Percentiles rank a stretch among this genome's conserved stretches.
phyloP scores from a whole-genome alignment of 2,113 vertebrate species.

The Pedetes capensis region DNA sequence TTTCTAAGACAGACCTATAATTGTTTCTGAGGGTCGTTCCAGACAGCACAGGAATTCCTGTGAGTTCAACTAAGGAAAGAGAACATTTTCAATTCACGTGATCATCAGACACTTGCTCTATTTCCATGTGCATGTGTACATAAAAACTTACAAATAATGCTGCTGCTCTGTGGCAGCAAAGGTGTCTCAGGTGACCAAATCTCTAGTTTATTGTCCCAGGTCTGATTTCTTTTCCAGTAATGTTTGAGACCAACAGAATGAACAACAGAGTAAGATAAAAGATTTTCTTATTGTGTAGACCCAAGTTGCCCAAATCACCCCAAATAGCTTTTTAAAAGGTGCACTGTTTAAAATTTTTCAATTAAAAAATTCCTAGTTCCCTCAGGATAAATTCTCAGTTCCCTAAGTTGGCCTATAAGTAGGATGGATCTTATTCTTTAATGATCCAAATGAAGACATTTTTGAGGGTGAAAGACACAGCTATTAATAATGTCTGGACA shows the following conservation, averaged over 20 bases:
- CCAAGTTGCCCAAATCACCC: background rate
- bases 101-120: background rate
- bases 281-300: background rate
- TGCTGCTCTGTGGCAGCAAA: background rate
- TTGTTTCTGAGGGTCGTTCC: slow-evolving; percentile 12
- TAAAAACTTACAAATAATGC: background rate
- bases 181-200: background rate
- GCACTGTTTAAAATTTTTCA: background rate
- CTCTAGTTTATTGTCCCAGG: background rate
- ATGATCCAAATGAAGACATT: background rate
- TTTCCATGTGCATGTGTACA: background rate
- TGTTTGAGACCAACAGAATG: background rate
- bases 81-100: background rate
- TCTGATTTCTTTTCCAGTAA: background rate
- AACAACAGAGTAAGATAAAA: background rate
- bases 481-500: background rate
- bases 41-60: slow-evolving; percentile 46
- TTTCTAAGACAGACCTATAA: slow-evolving; percentile 2
- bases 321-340: background rate
- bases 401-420: background rate
- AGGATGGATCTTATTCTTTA: background rate
- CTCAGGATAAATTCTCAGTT: background rate
- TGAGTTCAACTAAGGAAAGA: slow-evolving; percentile 32
- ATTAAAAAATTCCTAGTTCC: background rate
- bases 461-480: background rate